phyloP scores from a whole-genome alignment of 2,113 vertebrate species.

The Corydoras maculifer region DNA sequence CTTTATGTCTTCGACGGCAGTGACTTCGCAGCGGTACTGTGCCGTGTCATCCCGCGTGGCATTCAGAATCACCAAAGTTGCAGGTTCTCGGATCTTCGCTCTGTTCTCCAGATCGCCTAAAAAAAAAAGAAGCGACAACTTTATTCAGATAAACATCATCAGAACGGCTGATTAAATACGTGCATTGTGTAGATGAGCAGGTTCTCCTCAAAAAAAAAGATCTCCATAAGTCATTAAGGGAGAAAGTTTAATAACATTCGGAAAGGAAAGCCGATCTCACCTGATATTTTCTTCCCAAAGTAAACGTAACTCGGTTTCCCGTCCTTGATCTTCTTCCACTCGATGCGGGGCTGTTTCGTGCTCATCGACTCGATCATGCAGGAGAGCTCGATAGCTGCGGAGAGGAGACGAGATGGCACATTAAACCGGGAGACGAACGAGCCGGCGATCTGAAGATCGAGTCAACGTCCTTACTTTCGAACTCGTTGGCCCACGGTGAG shows the following conservation, averaged over 20 bases:
- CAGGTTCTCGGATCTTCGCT: constrained; percentile 75
- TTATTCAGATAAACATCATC: too few species aligned
- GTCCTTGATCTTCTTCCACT: constrained; percentile 91
- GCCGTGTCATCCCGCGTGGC: constrained; percentile 83
- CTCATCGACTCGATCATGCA: constrained; percentile 86
- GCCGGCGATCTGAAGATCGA: too few species aligned
- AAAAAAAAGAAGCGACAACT: too few species aligned
- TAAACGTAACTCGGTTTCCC: constrained; percentile 83
- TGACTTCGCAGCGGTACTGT: constrained; percentile 89
- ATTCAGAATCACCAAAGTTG: constrained; percentile 81
- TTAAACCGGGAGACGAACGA: too few species aligned
- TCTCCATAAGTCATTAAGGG: too few species aligned
- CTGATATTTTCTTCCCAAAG: constrained; percentile 79
- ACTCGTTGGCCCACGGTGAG: constrained; percentile 85
- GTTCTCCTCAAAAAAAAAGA: too few species aligned
- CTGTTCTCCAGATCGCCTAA: constrained; percentile 79
- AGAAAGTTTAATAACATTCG: too few species aligned
- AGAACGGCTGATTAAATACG: too few species aligned
- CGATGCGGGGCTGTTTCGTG: constrained; percentile 78
- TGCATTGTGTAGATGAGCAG: too few species aligned
- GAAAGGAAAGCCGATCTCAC: constrained; percentile 52
- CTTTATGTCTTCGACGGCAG: constrained; percentile 73
- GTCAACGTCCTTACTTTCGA: constrained; percentile 76
- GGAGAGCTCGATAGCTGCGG: constrained; percentile 80
- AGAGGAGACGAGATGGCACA: too few species aligned